Evolutionary conservation across 2,113 vertebrate genomes (phyloP), one percentile per base, ranked within the genome.

Genomic region (Rana temporaria): DNA sequence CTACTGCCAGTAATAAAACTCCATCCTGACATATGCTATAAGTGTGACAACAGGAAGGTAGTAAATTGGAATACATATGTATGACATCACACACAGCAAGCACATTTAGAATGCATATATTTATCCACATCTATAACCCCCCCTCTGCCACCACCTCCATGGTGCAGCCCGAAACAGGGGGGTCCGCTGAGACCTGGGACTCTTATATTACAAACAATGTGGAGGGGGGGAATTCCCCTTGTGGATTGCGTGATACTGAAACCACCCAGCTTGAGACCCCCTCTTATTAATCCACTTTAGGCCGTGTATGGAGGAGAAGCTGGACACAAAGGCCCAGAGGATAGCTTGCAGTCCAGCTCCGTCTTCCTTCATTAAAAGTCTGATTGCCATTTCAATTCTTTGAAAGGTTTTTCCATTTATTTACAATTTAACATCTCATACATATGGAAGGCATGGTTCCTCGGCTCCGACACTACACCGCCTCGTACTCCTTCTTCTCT

Each of bases 381-480:
- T 65, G 72, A 68, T 86, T 82, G 64, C 71, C 70, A 63, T 68
- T 88, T 84, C 86, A 84, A 86, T 89, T 91, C 89, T 91, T 90
- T 88, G 42, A 53, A 84, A 87, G 85, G 86, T 70, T 84, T 78
- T 48, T 68, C 75, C 86, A 24, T 90, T 87, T 90, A 84, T 89
- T 90, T 92, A 85, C 84, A 87, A 81, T 90, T 90, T 91, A 87
- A 90, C 82, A 89, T 89, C 90, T 92, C 90, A 93, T 94, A 86
- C 88, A 84, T 91, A 93, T 93, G 91, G 91, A 94, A 90, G 87
- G 86, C 89, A 7, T 85, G 34, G 85, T 89, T 91, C 53, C 83
- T 84, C 90, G 90, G 92, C 42, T 8, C 42, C 42, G 42, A 88
- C 86, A 84, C 74, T 85, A 91, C 89, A 87, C 89, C 91, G 91